phyloP scores from a whole-genome alignment of 2,888 invertebrate genomes.

The Netelia virgata region DNA sequence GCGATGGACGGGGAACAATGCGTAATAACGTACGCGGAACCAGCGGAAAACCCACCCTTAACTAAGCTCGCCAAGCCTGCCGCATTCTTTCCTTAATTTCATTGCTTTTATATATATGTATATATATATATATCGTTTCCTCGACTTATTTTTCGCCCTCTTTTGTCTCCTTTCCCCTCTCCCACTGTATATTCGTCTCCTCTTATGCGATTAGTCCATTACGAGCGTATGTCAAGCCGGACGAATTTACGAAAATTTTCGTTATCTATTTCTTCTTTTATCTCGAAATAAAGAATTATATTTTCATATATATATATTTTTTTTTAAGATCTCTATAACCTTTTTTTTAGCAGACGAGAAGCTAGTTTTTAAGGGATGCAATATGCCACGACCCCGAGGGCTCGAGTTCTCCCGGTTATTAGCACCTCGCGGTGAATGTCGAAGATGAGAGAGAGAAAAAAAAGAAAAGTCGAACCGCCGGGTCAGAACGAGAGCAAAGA shows the following conservation, averaged over 20 bases:
- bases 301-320: too few species aligned
- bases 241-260: not conserved
- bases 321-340: slow-evolving; percentile 4
- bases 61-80: slow-evolving; percentile 32
- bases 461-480: slow-evolving; percentile 29
- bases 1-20: slow-evolving; percentile 24
- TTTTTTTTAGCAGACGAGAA: slow-evolving; percentile 1
- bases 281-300: not conserved
- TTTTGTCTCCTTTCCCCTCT: slow-evolving; percentile 29
- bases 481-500: slow-evolving; percentile 50
- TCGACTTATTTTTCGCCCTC: slow-evolving; percentile 35
- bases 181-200: not conserved
- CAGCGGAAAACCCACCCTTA: slow-evolving; percentile 29
- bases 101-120: slow-evolving; percentile 32
- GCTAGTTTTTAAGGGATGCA: slow-evolving; percentile 60
- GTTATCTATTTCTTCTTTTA: not conserved
- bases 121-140: slow-evolving; percentile 42
- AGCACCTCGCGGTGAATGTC: slow-evolving; percentile 44
- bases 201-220: slow-evolving; percentile 43
- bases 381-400: slow-evolving; percentile 55
- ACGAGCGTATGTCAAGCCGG: not conserved
- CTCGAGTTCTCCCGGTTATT: slow-evolving; percentile 61
- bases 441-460: slow-evolving; percentile 23
- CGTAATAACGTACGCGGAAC: slow-evolving; percentile 28
- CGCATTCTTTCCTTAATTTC: slow-evolving; percentile 59